Percentiles rank a stretch among this genome's conserved stretches.
Evolutionary conservation across 2,797 vertebrate species (phyloP).

Genomic region (Uromys caudimaculatus): DNA sequence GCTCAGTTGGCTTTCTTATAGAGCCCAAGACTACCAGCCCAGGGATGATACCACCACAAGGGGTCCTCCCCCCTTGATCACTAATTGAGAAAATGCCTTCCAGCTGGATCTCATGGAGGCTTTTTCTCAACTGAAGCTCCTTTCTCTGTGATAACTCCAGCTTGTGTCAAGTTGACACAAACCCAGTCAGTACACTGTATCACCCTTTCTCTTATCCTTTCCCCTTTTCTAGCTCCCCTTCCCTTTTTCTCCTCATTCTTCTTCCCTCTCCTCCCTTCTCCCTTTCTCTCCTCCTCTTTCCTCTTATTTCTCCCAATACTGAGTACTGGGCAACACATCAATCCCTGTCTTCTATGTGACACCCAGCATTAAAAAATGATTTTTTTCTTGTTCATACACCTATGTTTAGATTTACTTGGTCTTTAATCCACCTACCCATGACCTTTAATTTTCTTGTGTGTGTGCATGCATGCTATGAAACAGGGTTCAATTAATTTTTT

Average conservation of each 20-base stretch:
- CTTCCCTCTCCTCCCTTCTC: neutral
- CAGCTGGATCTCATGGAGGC: too few relatives aligned
- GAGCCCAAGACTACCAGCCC: too few relatives aligned
- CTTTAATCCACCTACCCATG: neutral
- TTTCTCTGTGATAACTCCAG: too few relatives aligned
- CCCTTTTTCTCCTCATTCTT: neutral
- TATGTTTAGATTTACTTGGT: neutral
- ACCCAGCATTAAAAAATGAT: neutral
- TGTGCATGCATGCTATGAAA: neutral
- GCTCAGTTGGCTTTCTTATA: too few relatives aligned
- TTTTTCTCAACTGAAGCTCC: too few relatives aligned
- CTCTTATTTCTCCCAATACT: neutral
- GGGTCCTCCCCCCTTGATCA: too few relatives aligned
- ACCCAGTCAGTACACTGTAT: neutral
- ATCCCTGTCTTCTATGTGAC: neutral
- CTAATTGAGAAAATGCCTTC: too few relatives aligned
- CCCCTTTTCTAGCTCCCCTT: too few relatives aligned
- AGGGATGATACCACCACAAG: too few relatives aligned
- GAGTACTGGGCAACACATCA: neutral
- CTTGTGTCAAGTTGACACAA: too few relatives aligned
- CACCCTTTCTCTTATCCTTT: neutral
- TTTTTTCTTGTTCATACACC: neutral
- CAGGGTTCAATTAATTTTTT: constrained; percentile 10
- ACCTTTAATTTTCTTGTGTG: neutral
- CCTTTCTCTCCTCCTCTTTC: too few relatives aligned